Base-by-base conservation (phyloP, 2,113 vertebrate genomes). In the Nothoprocta pentlandii region DNA sequence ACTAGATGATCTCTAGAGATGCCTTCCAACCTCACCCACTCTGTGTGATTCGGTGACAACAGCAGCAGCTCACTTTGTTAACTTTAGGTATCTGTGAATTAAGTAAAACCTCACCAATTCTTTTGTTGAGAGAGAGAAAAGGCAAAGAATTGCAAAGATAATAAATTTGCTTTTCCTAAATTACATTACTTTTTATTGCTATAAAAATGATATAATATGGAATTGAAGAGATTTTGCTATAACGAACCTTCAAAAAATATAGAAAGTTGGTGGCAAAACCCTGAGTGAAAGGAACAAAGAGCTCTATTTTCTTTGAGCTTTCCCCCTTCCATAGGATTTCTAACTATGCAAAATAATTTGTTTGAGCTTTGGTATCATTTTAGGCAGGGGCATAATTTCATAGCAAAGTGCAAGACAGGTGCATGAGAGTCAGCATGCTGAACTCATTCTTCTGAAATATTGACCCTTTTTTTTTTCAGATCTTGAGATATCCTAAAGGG, bases 301-400 rank as follows among this genome's bases (percentile, higher is more conserved):
- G 6, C 9, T 36, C 81, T 70, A 62, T 6, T 68, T 7, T 74
- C 16, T 63, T 70, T 41, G 63, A 8, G 15, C 53, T 34, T 79
- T 85, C 6, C 6, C 3, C 9, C 34, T 58, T 54, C 14, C 8
- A 21, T 3, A 25, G 20, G 4, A 53, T 67, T 84, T 51, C 19
- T 68, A 47, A 8, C 25, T 61, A 30, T 25, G 7, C 44, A 70
- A 36, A 77, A 54, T 15, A 44, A 12, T 5, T 3, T 69, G 39
- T 25, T 41, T 87, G 32, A 12, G 58, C 19, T 89, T 80, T 81
- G 39, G 34, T 26, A 51, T 12, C 1, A 20, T 71, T 92, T 63
- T 36, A 54, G 32, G 63, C 20, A 2, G 30, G 42, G 5, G 16
- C 2, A 3, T 0, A 2, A 6, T 2, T n/a, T 13, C 9, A 11